Conservation (phyloP, 2,888 invertebrate genomes). For the Drosophila vallismaia region DNA sequence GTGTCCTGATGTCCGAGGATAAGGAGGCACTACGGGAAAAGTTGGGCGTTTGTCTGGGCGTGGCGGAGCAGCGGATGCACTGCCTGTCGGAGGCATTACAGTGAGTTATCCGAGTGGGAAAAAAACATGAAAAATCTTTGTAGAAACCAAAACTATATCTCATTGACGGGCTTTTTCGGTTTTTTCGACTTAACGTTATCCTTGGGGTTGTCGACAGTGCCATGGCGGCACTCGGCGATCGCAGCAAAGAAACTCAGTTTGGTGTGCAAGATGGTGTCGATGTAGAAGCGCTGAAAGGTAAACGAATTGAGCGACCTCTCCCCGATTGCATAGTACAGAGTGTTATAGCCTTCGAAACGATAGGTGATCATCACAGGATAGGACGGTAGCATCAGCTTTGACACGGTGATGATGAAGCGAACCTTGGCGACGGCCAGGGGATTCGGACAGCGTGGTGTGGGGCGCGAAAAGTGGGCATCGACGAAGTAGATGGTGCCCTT, state of each 20-base stretch:
- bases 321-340: slow-evolving; percentile 69
- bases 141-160: background rate
- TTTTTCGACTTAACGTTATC: slow-evolving; percentile 1
- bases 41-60: slow-evolving; percentile 82
- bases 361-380: slow-evolving; percentile 80
- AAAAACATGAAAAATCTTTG: background rate
- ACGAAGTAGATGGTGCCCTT: slow-evolving; percentile 70
- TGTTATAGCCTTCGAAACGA: slow-evolving; percentile 78
- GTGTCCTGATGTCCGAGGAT: slow-evolving; percentile 83
- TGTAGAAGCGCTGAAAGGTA: slow-evolving; percentile 73
- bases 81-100: slow-evolving; percentile 81
- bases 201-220: slow-evolving; percentile 52
- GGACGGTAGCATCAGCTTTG: slow-evolving; percentile 55
- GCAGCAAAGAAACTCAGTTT: slow-evolving; percentile 75
- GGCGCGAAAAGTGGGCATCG: slow-evolving; percentile 80
- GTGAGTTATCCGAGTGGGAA: slow-evolving; percentile 59
- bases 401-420: slow-evolving; percentile 77
- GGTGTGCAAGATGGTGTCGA: slow-evolving; percentile 73
- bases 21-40: slow-evolving; percentile 80
- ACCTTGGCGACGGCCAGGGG: slow-evolving; percentile 81
- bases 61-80: slow-evolving; percentile 82
- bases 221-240: slow-evolving; percentile 68
- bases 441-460: slow-evolving; percentile 79
- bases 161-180: background rate
- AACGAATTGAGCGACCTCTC: slow-evolving; percentile 44